These are phyloP conservation scores for Pandemis cinnamomeana DNA, from an alignment of 2,888 invertebrate species.

Conservation along the genomic window DNA sequence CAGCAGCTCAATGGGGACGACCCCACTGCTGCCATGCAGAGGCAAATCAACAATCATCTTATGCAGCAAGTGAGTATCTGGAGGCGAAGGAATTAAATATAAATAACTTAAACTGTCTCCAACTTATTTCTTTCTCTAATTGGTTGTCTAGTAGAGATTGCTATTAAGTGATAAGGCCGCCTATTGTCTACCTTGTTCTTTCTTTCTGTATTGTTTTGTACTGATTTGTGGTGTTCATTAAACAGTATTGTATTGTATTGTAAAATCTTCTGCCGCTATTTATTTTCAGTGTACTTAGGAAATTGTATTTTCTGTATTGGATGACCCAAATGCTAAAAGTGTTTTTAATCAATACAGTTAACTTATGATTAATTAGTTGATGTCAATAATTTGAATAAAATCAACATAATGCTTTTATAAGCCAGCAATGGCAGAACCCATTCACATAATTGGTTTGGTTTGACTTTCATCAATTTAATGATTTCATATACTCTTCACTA, in stretches of 20 bases:
- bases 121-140: too few species aligned
- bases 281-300: not conserved
- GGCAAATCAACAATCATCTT: conserved; percentile 87
- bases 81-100: conserved; percentile 49
- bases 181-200: too few species aligned
- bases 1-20: conserved; percentile 89
- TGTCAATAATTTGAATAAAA: conserved; percentile 4
- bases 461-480: not conserved
- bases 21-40: conserved; percentile 83
- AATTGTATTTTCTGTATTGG: not conserved
- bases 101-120: too few species aligned
- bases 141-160: too few species aligned
- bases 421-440: not conserved
- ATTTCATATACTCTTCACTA: not conserved
- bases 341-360: not conserved
- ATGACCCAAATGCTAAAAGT: not conserved
- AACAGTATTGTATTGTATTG: not conserved
- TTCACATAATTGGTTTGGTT: conserved; percentile 1
- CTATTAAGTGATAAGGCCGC: too few species aligned
- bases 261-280: not conserved
- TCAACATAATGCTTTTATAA: conserved; percentile 1
- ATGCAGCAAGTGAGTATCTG: conserved; percentile 86
- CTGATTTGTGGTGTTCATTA: too few species aligned
- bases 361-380: not conserved
- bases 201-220: too few species aligned